These are phyloP conservation scores for Mesoclemmys tuberculata DNA, from an alignment of 2,113 vertebrate species.

Conservation along the genomic window DNA sequence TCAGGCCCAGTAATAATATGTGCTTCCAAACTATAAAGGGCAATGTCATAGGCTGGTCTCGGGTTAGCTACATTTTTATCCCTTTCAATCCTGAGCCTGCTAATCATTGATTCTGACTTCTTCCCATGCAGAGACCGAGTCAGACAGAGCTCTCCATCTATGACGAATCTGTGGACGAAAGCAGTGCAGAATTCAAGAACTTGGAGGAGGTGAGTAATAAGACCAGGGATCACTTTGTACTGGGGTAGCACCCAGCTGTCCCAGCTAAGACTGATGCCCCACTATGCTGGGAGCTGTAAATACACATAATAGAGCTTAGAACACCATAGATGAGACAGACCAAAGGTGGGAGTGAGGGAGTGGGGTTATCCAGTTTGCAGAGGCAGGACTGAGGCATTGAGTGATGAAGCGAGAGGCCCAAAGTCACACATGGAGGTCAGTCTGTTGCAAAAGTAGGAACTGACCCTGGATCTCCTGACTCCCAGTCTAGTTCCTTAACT, in stretches of 20 bases:
- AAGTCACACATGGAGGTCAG: background rate
- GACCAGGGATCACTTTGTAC: background rate
- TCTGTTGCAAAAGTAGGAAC: background rate
- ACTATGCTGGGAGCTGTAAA: background rate
- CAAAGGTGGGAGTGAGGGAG: background rate
- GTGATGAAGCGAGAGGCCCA: background rate
- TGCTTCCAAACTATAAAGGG: background rate
- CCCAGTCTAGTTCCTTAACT: background rate
- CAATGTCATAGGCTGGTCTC: background rate
- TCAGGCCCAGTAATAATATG: background rate
- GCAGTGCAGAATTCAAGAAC: conserved; percentile 76
- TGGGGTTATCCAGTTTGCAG: background rate
- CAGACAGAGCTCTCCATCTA: conserved; percentile 77
- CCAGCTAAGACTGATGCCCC: background rate
- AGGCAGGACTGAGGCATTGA: background rate
- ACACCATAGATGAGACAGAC: background rate
- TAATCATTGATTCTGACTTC: background rate
- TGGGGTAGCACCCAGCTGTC: background rate
- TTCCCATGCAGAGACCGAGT: conserved; percentile 34
- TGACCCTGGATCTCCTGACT: background rate
- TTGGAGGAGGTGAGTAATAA: conserved; percentile 80
- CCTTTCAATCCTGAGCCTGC: background rate
- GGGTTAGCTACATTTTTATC: background rate
- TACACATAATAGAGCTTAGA: background rate
- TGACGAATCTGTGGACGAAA: conserved; percentile 69